Conservation (phyloP, 2,888 invertebrate species). For the Amblyjoppa fuscipennis region DNA sequence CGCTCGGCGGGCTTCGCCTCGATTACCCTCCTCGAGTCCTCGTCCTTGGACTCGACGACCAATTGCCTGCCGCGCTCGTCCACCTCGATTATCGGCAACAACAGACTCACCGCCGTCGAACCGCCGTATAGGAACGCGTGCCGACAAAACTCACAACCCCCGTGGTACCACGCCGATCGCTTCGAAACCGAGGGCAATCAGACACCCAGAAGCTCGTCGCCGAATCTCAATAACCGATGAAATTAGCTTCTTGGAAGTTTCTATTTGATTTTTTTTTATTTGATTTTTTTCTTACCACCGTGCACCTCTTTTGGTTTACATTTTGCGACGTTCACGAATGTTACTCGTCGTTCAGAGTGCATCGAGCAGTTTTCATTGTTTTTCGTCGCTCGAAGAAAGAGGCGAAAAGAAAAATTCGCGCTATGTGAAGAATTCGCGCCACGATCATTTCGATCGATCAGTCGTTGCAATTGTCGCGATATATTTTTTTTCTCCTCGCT, state of each 20-base stretch:
- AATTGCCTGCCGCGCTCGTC: constrained; percentile 38
- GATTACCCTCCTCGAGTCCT: constrained; percentile 40
- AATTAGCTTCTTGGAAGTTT: neutral
- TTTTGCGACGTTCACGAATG: neutral
- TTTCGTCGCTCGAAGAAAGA: neutral
- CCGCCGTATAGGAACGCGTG: constrained; percentile 31
- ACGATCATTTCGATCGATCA: neutral
- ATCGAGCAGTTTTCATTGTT: neutral
- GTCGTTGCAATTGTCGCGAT: neutral
- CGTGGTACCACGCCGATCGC: constrained; percentile 29
- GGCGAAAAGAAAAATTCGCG: neutral
- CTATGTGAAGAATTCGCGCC: neutral
- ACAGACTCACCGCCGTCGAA: constrained; percentile 34
- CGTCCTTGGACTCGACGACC: constrained; percentile 48
- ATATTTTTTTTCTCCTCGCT: neutral
- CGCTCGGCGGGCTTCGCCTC: constrained; percentile 51
- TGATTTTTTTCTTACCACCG: neutral
- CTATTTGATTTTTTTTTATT: neutral
- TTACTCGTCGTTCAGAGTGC: constrained; percentile 1
- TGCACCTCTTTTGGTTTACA: neutral
- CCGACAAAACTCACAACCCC: constrained; percentile 15
- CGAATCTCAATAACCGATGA: constrained; percentile 61
- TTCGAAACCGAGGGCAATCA: constrained; percentile 37
- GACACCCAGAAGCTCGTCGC: constrained; percentile 38
- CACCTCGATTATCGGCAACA: constrained; percentile 45